Base-by-base conservation (phyloP, 2,113 vertebrate genomes). In the Prietella phreatophila region DNA sequence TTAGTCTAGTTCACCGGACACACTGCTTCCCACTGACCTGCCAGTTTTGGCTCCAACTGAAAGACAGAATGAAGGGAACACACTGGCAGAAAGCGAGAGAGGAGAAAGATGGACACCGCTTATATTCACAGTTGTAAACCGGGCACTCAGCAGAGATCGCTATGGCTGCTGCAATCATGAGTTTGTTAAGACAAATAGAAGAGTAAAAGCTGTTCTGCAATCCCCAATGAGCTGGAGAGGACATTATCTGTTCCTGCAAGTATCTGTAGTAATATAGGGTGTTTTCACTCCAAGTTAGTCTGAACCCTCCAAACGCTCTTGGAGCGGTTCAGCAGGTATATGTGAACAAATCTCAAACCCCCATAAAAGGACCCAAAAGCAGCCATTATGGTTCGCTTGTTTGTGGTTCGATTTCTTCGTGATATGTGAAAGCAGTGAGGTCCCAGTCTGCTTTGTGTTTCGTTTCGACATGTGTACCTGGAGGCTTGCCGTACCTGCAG, bases 1-100 rank as follows among this genome's bases (percentile, higher is more conserved):
- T 91, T 91, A 90, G 89, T 91, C 84, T 88, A 91, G 86, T 91
- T 90, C 89, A 90, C 84, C 83, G 83, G 84, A 90, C 92, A 88
- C 39, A 47, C 82, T 82, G 87, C 87, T 89, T 89, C 39, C 75
- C 83, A 76, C 67, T 91, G 89, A 91, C 87, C 90, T 85, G 85
- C 39, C 87, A 89, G 50, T 78, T 60, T 69, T 75, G 80, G 67
- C 55, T 6, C 53, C 15, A 36, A 83, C 7, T 55, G 58, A 78
- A 11, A 81, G 82, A 42, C 2, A 58, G 42, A 50, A 20, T 30
- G n/a, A 83, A 30, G 39, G 82, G 25, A 5, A 63, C 50, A 22
- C 20, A 82, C 33, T 30, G 42, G 50, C 2, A 30, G 36, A 82
- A 61, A 78, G 50, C 56, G 83, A 25, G 63, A 53, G 55, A 47